Evolutionary conservation across 2,113 vertebrate genomes (phyloP).

Genomic region (Labeo catla): DNA sequence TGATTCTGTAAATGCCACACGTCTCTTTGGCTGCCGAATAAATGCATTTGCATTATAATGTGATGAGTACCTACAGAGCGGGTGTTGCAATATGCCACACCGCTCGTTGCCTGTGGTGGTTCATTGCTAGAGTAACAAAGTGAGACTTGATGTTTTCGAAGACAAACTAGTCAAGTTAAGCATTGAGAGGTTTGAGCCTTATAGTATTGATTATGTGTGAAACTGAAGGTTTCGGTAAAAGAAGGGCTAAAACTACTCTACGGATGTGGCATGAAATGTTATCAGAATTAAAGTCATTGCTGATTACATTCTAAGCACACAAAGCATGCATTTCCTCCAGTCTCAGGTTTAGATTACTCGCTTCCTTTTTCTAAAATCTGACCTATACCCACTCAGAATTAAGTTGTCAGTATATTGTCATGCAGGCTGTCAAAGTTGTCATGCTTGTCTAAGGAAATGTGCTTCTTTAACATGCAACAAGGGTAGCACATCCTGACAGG

Average conservation of each 20-base stretch:
- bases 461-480: not conserved
- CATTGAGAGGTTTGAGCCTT: slow-evolving; percentile 5
- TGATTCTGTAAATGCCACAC: slow-evolving; percentile 43
- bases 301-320: not conserved
- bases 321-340: not conserved
- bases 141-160: not conserved
- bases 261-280: not conserved
- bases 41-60: slow-evolving; percentile 29
- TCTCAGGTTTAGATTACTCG: not conserved
- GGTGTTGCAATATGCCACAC: slow-evolving; percentile 6
- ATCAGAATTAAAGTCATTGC: not conserved
- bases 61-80: slow-evolving; percentile 14
- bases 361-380: not conserved
- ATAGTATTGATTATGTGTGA: slow-evolving; percentile 14
- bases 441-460: not conserved
- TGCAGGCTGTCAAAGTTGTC: not conserved
- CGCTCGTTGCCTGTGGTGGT: not conserved
- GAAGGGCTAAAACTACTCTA: not conserved
- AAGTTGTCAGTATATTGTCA: not conserved
- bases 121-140: not conserved
- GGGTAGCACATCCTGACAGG: not conserved
- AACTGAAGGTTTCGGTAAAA: not conserved
- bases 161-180: not conserved
- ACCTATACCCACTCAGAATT: not conserved
- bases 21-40: slow-evolving; percentile 21